A percentile compares a stretch with the other conserved stretches of the same genome.
Evolutionary conservation across 1,140 invertebrate genomes (phyloP).

Genomic region (Halictus rubicundus): DNA sequence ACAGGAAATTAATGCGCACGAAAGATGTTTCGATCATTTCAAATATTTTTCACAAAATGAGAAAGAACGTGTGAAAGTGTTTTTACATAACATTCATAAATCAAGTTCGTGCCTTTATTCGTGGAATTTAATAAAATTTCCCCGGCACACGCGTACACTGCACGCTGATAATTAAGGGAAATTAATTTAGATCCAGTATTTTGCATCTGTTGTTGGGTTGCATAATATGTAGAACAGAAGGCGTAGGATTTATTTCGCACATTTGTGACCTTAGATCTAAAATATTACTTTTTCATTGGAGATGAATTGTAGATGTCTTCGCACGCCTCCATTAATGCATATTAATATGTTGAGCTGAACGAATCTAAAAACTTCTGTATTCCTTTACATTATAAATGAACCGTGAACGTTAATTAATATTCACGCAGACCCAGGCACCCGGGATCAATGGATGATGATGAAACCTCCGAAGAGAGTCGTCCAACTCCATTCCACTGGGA

Average conservation of each 20-base stretch:
- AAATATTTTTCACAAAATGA: too few relatives aligned
- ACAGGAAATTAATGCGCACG: background rate
- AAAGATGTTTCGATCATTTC: background rate
- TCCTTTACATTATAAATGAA: too few relatives aligned
- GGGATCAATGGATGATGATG: conserved; percentile 42
- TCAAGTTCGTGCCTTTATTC: background rate
- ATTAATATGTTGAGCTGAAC: too few relatives aligned
- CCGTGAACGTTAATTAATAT: background rate
- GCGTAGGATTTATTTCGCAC: too few relatives aligned
- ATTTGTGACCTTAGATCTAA: too few relatives aligned
- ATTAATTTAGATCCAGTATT: background rate
- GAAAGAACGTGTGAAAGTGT: background rate
- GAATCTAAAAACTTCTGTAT: too few relatives aligned
- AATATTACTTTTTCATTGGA: too few relatives aligned
- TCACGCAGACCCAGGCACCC: conserved; percentile 60
- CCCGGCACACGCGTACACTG: background rate
- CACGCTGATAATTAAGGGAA: background rate
- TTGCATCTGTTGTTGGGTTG: too few relatives aligned
- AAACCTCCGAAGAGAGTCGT: conserved; percentile 49
- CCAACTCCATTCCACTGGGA: conserved; percentile 74
- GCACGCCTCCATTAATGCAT: too few relatives aligned
- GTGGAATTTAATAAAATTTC: background rate
- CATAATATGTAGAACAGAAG: too few relatives aligned
- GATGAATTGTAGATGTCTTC: too few relatives aligned
- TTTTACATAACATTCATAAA: background rate